These are phyloP conservation scores for Burhinus oedicnemus DNA, from an alignment of 2,113 vertebrate species.

Conservation along the genomic window DNA sequence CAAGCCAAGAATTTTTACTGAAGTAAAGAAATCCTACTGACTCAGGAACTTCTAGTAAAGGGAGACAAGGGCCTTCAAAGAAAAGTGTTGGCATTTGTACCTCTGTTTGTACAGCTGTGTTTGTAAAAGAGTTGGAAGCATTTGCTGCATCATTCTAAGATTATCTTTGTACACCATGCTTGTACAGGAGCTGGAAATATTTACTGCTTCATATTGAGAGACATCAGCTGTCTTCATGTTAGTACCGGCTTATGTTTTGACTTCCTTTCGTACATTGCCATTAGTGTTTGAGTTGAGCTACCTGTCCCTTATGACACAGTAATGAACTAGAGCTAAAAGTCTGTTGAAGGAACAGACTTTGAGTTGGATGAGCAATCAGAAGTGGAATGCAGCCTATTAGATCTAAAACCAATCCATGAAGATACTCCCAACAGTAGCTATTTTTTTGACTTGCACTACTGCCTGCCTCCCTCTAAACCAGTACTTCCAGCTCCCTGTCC, in stretches of 20 bases:
- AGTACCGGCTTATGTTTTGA: neutral
- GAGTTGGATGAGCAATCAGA: neutral
- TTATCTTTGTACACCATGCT: neutral
- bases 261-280: neutral
- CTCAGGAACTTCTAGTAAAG: neutral
- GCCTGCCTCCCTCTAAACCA: neutral
- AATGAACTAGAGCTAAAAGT: neutral
- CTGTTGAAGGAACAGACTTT: neutral
- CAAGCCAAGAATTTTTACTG: neutral
- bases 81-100: neutral
- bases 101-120: neutral
- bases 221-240: neutral
- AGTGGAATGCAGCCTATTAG: neutral
- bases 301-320: neutral
- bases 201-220: neutral
- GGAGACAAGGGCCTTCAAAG: neutral
- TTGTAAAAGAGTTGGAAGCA: neutral
- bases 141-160: neutral
- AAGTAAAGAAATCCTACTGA: neutral
- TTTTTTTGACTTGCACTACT: neutral
- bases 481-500: neutral
- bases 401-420: neutral
- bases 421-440: neutral
- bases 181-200: neutral
- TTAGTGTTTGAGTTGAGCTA: neutral